Evolutionary conservation across 2,888 invertebrate genomes (phyloP), one percentile per base, ranked within the genome.

Genomic region (Agrochola lychnidis): DNA sequence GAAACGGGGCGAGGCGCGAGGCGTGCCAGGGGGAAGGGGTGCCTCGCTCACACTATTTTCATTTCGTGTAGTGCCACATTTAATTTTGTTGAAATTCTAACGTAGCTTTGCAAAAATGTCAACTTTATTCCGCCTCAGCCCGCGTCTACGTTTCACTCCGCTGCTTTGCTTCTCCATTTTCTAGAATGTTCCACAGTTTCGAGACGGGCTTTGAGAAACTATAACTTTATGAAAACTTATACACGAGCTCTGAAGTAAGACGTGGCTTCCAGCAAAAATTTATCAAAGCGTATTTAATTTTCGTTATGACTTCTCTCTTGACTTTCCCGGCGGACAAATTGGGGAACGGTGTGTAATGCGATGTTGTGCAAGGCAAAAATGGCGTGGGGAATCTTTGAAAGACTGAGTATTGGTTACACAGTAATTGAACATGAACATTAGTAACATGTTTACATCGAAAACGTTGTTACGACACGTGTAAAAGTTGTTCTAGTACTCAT

Each of bases 81-180:
- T 96, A 96, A 97, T 97, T 97, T 97, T 90, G 95, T 92, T 95
- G 96, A 96, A 96, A 96, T 96, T 96, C 96, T 94, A 93, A 94
- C 95, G 95, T 95, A 95, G 96, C 96, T 96, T 96, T 96, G 94
- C 96, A 96, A 96, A 96, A 96, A 96, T 96, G 96, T 96, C 96
- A 96, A 96, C 96, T 96, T 95, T 96, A 96, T 96, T 96, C 95
- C 95, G 94, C 95, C 92, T 95, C 96, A 95, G 94, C 95, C 95
- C 87, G 89, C 93, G 94, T 92, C 94, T 94, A 90, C 96, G 94
- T 94, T 95, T 93, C 95, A 94, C 93, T 94, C 93, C 92, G 93
- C 92, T 95, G 95, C 93, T 93, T 96, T 92, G 94, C 95, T 94
- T 94, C 96, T 94, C 94, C 95, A 95, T 96, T 96, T 96, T 96